Conservation (phyloP, 2,797 vertebrate genomes). For the Manis pentadactyla region DNA sequence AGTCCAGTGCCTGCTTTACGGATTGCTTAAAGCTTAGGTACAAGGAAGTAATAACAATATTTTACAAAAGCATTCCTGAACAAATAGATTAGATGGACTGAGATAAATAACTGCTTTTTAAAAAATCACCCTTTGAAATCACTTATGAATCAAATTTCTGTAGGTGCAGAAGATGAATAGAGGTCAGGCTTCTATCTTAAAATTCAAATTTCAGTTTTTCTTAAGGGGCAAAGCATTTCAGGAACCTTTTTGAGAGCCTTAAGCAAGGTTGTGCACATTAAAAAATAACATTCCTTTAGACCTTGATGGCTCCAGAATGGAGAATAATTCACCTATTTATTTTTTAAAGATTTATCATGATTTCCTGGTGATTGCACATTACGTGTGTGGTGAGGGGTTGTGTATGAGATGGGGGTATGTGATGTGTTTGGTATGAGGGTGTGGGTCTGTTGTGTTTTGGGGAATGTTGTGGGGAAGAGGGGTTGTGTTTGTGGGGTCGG, state of each 20-base stretch:
- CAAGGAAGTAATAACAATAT: neutral
- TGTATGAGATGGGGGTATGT: neutral
- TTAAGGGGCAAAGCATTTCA: neutral
- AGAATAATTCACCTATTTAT: neutral
- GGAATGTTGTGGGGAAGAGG: no score
- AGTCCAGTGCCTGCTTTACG: neutral
- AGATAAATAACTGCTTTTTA: neutral
- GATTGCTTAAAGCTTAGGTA: neutral
- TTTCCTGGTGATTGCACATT: neutral
- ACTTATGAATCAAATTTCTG: neutral
- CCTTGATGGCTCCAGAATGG: neutral
- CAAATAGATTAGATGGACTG: neutral
- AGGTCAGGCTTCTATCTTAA: neutral
- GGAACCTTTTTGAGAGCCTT: neutral
- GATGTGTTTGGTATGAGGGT: neutral
- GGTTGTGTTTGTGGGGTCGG: neutral
- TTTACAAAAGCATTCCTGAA: neutral
- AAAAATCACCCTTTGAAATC: conserved; percentile 14
- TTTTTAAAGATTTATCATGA: conserved; percentile 1
- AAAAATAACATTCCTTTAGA: neutral
- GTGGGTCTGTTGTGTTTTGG: no score
- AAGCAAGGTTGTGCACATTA: neutral
- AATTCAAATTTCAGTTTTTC: conserved; percentile 25
- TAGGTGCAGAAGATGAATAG: neutral
- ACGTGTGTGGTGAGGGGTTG: neutral